Conservation (phyloP, 2,888 invertebrate species). For the Drosophila dives region DNA sequence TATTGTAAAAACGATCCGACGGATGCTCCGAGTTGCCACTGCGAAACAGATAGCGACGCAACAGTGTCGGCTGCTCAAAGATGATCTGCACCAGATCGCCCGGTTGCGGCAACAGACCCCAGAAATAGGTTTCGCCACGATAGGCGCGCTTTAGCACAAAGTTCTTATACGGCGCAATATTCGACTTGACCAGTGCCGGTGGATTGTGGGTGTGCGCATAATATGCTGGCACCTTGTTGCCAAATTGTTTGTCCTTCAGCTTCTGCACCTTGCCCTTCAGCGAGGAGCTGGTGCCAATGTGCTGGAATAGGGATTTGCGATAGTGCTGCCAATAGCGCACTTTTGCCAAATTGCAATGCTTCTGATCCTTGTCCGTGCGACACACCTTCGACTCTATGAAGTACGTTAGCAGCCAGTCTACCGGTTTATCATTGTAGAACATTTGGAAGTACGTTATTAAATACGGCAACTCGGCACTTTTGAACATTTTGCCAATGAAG, state of each 20-base stretch:
- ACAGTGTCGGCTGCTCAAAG: constrained; percentile 88
- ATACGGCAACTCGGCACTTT: constrained; percentile 93
- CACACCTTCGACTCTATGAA: constrained; percentile 96
- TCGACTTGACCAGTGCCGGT: constrained; percentile 88
- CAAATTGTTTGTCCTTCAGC: constrained; percentile 96
- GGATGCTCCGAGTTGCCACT: constrained; percentile 96
- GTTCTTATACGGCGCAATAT: constrained; percentile 92
- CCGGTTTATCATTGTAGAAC: constrained; percentile 98
- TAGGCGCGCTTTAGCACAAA: constrained; percentile 93
- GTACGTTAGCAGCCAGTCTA: constrained; percentile 97
- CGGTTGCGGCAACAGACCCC: constrained; percentile 94
- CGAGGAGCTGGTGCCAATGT: constrained; percentile 97
- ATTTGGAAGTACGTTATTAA: constrained; percentile 96
- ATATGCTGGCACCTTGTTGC: constrained; percentile 90
- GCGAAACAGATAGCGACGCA: constrained; percentile 90
- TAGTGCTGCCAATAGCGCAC: constrained; percentile 93
- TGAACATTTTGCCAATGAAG: constrained; percentile 97
- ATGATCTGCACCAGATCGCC: constrained; percentile 93
- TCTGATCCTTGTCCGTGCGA: constrained; percentile 92
- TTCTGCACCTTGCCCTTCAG: constrained; percentile 98
- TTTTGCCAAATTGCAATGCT: constrained; percentile 92
- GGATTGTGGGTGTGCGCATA: constrained; percentile 91
- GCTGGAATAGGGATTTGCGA: constrained; percentile 96
- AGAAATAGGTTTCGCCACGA: constrained; percentile 94
- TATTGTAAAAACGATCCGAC: constrained; percentile 94